Evolutionary conservation across 2,113 vertebrate genomes (phyloP), one percentile per base, ranked within the genome.

Genomic region (Zingel zingel): DNA sequence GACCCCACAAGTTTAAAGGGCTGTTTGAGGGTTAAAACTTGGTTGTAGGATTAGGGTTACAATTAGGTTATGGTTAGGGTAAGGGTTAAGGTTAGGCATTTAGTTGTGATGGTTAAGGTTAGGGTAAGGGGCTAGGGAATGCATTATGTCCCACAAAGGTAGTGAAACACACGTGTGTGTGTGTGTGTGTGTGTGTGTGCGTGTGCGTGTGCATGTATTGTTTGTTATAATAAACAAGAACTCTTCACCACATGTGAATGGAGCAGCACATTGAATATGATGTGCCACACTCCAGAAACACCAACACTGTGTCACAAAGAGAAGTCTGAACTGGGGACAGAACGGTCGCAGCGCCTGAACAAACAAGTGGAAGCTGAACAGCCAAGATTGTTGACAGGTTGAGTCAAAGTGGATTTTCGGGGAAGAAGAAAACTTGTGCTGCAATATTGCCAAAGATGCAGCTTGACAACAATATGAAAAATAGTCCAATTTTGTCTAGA

Each of bases 391-490:
- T 61, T 78, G 85, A 88, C 86, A 58, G 83, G 81, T 56, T 83
- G 80, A 83, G 82, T 87, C 77, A 61, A 78, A 81, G 59, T 79
- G 53, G 67, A 82, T 91, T 89, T 72, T 67, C 57, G 81, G 81
- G 85, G 69, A 72, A 77, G 58, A 84, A 68, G 66, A 85, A 82
- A 86, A 84, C 61, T 80, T 67, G 11, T 54, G 62, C 61, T 64
- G 77, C 73, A 30, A 39, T 73, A 50, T 50, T 64, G 43, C 70
- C 75, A 81, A 57, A 45, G 78, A 75, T 69, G 68, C 76, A 77
- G 58, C 59, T 45, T 63, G 77, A 82, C 87, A 86, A 75, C 83
- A 78, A 67, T 72, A 85, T 89, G 86, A 91, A 83, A 86, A 90
- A 91, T 71, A 51, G 72, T 81, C 84, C 62, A 68, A 82, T 92